Conservation (phyloP, 2,888 invertebrate species). For the Bembecia ichneumoniformis region DNA sequence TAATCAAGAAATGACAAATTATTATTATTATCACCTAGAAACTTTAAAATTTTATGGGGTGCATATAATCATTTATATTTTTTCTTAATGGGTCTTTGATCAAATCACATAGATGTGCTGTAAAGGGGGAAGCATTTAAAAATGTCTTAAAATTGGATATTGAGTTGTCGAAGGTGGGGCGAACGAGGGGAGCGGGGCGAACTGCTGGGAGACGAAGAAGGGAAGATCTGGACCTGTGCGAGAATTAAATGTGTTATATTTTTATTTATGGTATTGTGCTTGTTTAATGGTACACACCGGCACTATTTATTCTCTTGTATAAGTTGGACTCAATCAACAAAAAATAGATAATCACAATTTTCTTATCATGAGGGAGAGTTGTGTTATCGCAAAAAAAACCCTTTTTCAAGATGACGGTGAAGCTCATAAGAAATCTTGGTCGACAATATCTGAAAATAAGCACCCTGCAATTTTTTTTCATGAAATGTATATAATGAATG, state of each 20-base stretch:
- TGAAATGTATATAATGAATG: too few species aligned
- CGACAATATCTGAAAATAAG: too few species aligned
- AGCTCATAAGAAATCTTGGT: too few species aligned
- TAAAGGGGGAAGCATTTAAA: slow-evolving; percentile 28
- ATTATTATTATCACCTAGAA: not conserved
- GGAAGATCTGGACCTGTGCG: slow-evolving; percentile 5
- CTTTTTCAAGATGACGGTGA: too few species aligned
- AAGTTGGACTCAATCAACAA: too few species aligned
- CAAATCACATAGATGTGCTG: not conserved
- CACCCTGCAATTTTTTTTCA: too few species aligned
- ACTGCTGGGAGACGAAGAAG: slow-evolving; percentile 23
- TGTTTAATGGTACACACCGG: too few species aligned
- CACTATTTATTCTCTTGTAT: too few species aligned
- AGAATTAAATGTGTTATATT: slow-evolving; percentile 1
- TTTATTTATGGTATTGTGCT: not conserved
- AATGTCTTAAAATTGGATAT: slow-evolving; percentile 54
- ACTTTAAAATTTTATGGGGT: not conserved
- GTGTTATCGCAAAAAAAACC: too few species aligned
- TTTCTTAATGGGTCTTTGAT: not conserved
- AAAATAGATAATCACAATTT: too few species aligned
- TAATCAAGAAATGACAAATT: not conserved
- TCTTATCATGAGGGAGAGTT: too few species aligned
- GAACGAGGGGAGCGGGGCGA: slow-evolving; percentile 31
- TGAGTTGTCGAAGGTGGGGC: slow-evolving; percentile 60
- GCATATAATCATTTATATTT: not conserved